A percentile compares a stretch with the other conserved stretches of the same genome.
Conservation (phyloP, 1,140 invertebrate species). For the Ceratina calcarata region DNA sequence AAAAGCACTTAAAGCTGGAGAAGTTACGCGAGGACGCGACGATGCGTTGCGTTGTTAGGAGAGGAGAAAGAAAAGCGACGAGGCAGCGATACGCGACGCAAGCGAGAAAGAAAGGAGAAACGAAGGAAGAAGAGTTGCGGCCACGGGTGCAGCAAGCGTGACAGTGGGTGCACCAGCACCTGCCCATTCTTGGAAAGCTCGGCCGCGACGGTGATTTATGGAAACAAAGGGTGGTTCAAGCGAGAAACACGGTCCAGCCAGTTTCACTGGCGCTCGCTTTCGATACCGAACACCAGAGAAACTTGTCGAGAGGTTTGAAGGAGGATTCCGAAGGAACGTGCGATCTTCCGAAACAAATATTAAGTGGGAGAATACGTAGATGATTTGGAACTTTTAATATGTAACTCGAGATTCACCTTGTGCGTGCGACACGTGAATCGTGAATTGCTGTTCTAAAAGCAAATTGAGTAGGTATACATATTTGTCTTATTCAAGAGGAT, state of each 20-base stretch:
- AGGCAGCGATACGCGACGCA: neutral
- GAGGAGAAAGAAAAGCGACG: slow-evolving; percentile 9
- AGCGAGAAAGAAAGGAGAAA: slow-evolving; percentile 27
- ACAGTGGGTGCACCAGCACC: slow-evolving; percentile 79
- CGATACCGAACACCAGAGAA: neutral
- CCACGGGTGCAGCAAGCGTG: slow-evolving; percentile 78
- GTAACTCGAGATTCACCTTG: too few species aligned
- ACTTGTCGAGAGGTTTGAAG: neutral
- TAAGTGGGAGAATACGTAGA: too few species aligned
- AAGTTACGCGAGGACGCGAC: slow-evolving; percentile 41
- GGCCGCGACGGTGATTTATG: slow-evolving; percentile 72
- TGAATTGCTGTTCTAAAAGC: neutral
- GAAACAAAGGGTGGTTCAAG: slow-evolving; percentile 68
- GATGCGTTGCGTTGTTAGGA: slow-evolving; percentile 5
- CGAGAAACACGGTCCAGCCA: slow-evolving; percentile 54
- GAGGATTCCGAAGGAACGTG: neutral
- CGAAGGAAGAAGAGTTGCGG: slow-evolving; percentile 65
- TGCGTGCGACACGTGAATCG: too few species aligned
- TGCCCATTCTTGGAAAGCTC: slow-evolving; percentile 74
- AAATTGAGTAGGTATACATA: neutral
- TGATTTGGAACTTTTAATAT: too few species aligned
- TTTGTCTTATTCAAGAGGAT: too few species aligned
- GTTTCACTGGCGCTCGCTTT: slow-evolving; percentile 24
- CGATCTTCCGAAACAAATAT: neutral
- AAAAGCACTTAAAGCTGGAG: slow-evolving; percentile 73